Base-by-base conservation (phyloP, 1,140 invertebrate species). In the Sitodiplosis mosellana region DNA sequence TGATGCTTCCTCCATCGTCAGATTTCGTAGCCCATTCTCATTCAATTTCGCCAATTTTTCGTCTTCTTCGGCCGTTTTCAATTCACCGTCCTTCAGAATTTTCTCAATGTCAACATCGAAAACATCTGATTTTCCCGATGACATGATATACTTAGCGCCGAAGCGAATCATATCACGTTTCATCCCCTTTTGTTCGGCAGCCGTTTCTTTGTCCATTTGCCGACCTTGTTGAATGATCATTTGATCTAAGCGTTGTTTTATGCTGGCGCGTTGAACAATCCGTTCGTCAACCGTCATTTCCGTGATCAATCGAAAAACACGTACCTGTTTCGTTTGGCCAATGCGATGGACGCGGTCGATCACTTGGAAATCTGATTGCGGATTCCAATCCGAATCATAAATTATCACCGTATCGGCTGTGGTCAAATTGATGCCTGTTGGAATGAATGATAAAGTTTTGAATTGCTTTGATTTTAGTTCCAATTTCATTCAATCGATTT, bases 361-460 rank as follows among this genome's bases (percentile, higher is more conserved):
- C 83, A 74, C 94, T 66, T 89, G 86, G 45, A 78, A 77, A 65
- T 89, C 86, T 15, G 80, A 84, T 1, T 80, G 80, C 50, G 81
- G 82, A 69, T 97, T 97, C 92, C 92, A 97, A 68, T 97, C 93
- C 10, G 94, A 93, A 73, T 99, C 94, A 70, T 84, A 99, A 56
- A 98, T 93, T 22, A 99, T 76, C 1, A 97, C 87, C 55, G 91
- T 73, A 68, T 96, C 77, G 20, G 93, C 93, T 7, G 90, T 91
- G 7, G 84, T 94, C 55, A 99, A 72, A 69, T 98, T 98, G 0
- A 98, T 77, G 48, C 34, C 34, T 36, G 34, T 8, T 10, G n/a
- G 8, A n/a, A n/a, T 8, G n/a, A 8, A n/a, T 10, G n/a, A 8
- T 8, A 36, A 36, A 36, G 8, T 8, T 36, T 36, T 8, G 34